Evolutionary conservation across 1,140 invertebrate genomes (phyloP), one percentile per base, ranked within the genome.

Genomic region (Asbolus verrucosus): DNA sequence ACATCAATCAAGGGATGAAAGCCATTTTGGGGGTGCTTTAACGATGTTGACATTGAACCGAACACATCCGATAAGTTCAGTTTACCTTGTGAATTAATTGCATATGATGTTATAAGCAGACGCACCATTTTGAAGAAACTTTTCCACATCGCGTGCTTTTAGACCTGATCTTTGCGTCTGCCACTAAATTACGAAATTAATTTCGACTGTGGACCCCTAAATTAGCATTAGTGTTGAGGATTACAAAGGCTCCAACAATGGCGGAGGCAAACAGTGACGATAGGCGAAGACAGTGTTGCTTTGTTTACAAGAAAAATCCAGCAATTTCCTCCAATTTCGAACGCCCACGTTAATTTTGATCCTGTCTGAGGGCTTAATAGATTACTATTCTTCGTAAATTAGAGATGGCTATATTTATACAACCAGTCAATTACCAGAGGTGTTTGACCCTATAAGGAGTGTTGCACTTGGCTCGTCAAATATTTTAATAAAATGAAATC

Each of bases 301-400:
- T 50, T 50, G 19, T 50, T 24, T 50, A 14, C 9, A 54, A 54
- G 46, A 54, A 54, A 54, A 54, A 8, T 54, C 18, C 21, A 54
- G 46, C 46, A 54, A 54, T 54, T 54, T 54, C 21, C 46, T 24
- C 27, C 46, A 54, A 54, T 54, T 54, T 54, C 18, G n/a, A 13
- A 27, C 46, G 46, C 46, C 46, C 46, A 54, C 46, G 27, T 54
- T 54, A 24, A 54, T 54, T 54, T 54, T 24, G 46, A 54, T 54
- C 27, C 46, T 27, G 19, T 27, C 46, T 13, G 46, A 54, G 19
- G 46, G 46, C 46, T 54, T 54, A 54, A 54, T 54, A 54, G 46
- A 30, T 54, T 54, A 54, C 46, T 54, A 54, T 54, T 54, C 46
- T 54, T 54, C 21, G 19, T 54, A 54, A 54, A 6, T 54, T 54